Base-by-base conservation (phyloP, 2,888 invertebrate genomes). In the Apodemia zela region DNA sequence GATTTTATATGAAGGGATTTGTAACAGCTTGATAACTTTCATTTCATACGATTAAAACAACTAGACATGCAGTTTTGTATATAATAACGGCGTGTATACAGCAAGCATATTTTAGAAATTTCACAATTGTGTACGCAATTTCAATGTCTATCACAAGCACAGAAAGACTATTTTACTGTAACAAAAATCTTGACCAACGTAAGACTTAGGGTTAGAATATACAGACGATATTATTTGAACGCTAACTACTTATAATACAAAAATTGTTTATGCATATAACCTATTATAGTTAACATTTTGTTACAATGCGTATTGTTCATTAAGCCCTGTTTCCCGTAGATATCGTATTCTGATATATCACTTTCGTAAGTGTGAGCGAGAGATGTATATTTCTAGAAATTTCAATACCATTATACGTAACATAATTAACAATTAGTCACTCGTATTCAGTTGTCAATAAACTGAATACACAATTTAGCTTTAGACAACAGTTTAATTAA, bases 181-280 rank as follows among this genome's bases (percentile, higher is more conserved):
- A 54, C 54, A 25, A 21, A 25, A 59, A 59, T 59, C 47, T 59
- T 59, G 62, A 63, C 47, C 59, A 63, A 63, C 62, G 35, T 47
- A 59, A 45, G n/a, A 25, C 17, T 15, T 29, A 21, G 42, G 45
- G 60, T 75, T 73, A 75, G 68, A 68, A 54, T 54, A 54, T 54
- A 54, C 25, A 60, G 45, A 63, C 15, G 58, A 63, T 29, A 76
- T 75, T 78, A 77, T 75, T 78, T 85, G 79, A 83, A 86, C 76
- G 78, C 89, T 89, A 89, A 85, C 89, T 89, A 89, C 87, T 85
- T 88, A 89, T 81, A 68, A 82, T 88, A 88, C 85, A 87, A 81
- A 76, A 77, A 76, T 79, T 79, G 80, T 85, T 82, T 84, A 85
- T 87, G 87, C 85, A 85, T 77, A 88, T 86, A 80, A 81, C 80